Evolutionary conservation across 2,888 invertebrate species (phyloP).

Genomic region (Drosophila aldrichi): DNA sequence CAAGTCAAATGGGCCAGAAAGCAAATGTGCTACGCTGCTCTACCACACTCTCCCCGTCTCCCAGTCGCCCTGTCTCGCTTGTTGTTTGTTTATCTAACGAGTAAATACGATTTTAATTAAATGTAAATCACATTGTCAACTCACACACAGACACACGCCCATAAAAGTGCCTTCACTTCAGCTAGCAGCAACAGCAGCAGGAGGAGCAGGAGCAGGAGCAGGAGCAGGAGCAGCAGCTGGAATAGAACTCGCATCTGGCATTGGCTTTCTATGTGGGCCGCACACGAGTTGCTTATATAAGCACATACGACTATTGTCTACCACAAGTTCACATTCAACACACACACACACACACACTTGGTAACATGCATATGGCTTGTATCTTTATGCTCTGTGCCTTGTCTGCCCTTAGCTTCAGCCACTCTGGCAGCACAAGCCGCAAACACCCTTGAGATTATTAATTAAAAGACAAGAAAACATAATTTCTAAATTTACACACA

Average conservation of each 20-base stretch:
- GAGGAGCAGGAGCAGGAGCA: not conserved
- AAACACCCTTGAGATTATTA: conserved; percentile 76
- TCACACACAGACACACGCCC: conserved; percentile 33
- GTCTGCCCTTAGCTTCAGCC: conserved; percentile 14
- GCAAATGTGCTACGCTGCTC: conserved; percentile 18
- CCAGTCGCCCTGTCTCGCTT: too few species aligned
- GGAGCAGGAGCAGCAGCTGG: not conserved
- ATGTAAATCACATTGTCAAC: conserved; percentile 81
- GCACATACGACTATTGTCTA: conserved; percentile 35
- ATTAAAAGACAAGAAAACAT: conserved; percentile 81
- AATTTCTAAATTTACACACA: conserved; percentile 75
- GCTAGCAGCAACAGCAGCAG: not conserved
- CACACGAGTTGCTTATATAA: conserved; percentile 22
- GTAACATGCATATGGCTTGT: conserved; percentile 3
- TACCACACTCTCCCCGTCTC: not conserved
- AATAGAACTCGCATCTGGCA: conserved; percentile 45
- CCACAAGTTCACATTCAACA: conserved; percentile 27
- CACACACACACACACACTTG: not conserved
- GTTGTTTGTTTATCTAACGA: conserved; percentile 76
- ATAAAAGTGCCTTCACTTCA: conserved; percentile 38
- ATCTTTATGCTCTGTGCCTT: conserved; percentile 13
- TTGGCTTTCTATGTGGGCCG: conserved; percentile 36
- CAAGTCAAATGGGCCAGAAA: conserved; percentile 38
- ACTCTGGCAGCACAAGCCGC: conserved; percentile 34
- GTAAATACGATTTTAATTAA: conserved; percentile 81